Evolutionary conservation across 2,888 invertebrate genomes (phyloP), one percentile per base, ranked within the genome.

Genomic region (Iselma pallidipennis): DNA sequence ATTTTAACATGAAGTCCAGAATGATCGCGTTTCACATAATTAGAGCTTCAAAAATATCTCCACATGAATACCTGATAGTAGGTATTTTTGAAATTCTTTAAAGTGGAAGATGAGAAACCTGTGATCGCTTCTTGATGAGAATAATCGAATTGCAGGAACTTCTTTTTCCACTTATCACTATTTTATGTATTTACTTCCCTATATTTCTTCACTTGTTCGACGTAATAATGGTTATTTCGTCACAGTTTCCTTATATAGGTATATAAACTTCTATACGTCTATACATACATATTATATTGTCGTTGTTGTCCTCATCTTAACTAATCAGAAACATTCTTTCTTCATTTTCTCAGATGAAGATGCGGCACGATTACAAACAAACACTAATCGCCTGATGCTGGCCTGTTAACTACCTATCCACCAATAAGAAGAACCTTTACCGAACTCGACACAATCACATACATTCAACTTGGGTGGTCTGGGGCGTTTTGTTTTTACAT

Each of bases 401-500:
- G 71, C 66, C 72, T 69, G 74, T 71, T 74, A 74, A 74, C 73
- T 74, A 69, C 70, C 69, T 68, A 61, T 70, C 73, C 66, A 69
- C 78, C 78, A 78, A 78, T 77, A 72, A 74, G 3, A 25, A 25
- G 6, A 25, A 25, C 25, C 25, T 25, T 25, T 25, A n/a, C n/a
- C n/a, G n/a, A n/a, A n/a, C n/a, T n/a, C n/a, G n/a, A n/a, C 71
- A 75, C 76, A 78, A 76, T 78, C 78, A 75, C 77, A 77, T 74
- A 69, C 75, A 45, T 12, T 78, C 81, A 74, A 80, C 81, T 80
- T 81, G 81, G 81, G 81, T 80, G 81, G 81, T 79, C 81, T 71
- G 25, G 45, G 45, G 73, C 76, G 78, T 79, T 80, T 80, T 80
- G 80, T 80, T 80, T 80, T 81, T 78, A 79, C 74, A 75, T 74